Evolutionary conservation across 2,113 vertebrate genomes (phyloP).

Genomic region (Lipotes vexillifer): DNA sequence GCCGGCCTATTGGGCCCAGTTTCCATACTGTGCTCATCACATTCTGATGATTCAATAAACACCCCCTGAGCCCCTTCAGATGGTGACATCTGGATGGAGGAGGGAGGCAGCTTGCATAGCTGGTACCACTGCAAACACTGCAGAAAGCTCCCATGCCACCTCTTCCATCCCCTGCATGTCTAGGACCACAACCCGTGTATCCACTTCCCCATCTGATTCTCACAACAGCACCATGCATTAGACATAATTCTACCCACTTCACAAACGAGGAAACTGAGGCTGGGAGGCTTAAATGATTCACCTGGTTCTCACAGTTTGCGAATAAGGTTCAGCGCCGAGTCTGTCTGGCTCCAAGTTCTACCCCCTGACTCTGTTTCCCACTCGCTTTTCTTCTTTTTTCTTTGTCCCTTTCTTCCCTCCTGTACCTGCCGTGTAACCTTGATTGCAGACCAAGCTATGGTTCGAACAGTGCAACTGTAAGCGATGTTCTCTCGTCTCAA

Average conservation of each 20-base stretch:
- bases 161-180: background rate
- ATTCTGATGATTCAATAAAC: background rate
- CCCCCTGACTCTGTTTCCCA: background rate
- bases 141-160: fast-evolving
- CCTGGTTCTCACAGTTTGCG: background rate
- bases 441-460: background rate
- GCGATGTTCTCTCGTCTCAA: background rate
- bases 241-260: too few relatives aligned
- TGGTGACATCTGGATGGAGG: background rate
- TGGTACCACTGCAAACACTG: background rate
- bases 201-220: background rate
- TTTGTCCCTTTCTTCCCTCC: background rate
- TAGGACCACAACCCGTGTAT: background rate
- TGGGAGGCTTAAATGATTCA: background rate
- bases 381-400: background rate
- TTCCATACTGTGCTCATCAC: fast-evolving
- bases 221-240: background rate
- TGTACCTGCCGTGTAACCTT: background rate
- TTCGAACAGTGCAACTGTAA: background rate
- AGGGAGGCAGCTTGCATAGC: fast-evolving
- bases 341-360: too few relatives aligned
- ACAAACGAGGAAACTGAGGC: background rate
- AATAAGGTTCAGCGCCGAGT: background rate
- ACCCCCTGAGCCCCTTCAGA: too few relatives aligned
- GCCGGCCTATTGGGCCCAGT: fast-evolving